Evolutionary conservation across 2,113 vertebrate genomes (phyloP).

Genomic region (Campylorhamphus procurvoides): DNA sequence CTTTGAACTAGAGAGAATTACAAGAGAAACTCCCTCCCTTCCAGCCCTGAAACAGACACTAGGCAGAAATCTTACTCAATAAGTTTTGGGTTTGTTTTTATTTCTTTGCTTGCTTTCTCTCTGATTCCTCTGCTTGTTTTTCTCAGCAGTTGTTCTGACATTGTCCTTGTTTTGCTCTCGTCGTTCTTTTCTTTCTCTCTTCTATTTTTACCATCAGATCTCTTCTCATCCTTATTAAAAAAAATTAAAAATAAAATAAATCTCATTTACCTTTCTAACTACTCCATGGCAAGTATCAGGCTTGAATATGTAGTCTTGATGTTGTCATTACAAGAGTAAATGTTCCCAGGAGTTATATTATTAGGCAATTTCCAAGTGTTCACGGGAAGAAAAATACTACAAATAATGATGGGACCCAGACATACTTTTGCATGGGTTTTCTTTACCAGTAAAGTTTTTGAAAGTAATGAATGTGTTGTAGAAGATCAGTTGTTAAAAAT

Average conservation of each 20-base stretch:
- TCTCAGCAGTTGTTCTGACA: neutral
- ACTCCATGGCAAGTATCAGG: neutral
- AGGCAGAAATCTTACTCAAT: neutral
- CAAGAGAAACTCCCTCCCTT: neutral
- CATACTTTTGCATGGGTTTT: neutral
- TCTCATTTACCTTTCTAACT: neutral
- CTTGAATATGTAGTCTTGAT: neutral
- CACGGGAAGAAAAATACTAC: neutral
- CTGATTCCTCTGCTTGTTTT: neutral
- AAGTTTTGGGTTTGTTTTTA: neutral
- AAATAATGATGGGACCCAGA: neutral
- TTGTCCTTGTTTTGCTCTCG: neutral
- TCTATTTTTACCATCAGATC: neutral
- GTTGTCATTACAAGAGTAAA: neutral
- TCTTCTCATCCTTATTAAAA: neutral
- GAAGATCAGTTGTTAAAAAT: neutral
- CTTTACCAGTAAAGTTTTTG: neutral
- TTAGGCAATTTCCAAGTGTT: neutral
- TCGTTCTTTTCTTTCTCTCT: neutral
- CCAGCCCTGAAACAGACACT: neutral
- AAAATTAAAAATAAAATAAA: neutral
- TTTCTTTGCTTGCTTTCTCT: neutral
- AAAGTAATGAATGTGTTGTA: neutral
- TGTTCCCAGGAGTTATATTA: neutral
- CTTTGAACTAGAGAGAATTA: neutral